Conservation (phyloP, 1,140 invertebrate genomes). For the Belonocnema kinseyi region DNA sequence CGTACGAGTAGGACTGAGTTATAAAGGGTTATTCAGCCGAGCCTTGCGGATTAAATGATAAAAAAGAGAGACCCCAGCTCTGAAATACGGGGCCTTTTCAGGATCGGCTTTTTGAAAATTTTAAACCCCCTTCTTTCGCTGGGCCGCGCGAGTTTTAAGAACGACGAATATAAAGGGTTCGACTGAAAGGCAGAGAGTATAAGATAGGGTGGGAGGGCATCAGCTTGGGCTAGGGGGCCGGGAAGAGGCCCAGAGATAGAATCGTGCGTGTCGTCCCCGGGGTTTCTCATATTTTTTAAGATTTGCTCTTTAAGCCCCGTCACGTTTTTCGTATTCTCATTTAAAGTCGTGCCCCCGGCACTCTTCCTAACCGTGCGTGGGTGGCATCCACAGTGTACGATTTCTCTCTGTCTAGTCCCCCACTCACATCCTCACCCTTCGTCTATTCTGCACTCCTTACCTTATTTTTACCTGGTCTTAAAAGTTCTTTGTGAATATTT, state of each 20-base stretch:
- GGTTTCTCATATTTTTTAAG: conserved; percentile 75
- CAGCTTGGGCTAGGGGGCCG: conserved; percentile 22
- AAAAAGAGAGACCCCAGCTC: conserved; percentile 62
- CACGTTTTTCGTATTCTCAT: conserved; percentile 69
- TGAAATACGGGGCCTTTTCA: conserved; percentile 74
- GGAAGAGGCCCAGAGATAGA: conserved; percentile 40
- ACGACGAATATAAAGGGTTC: conserved; percentile 69
- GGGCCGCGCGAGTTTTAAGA: conserved; percentile 69
- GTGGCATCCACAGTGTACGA: conserved; percentile 14
- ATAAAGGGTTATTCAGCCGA: conserved; percentile 74
- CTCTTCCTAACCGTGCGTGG: conserved; percentile 39
- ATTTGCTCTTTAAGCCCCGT: conserved; percentile 72
- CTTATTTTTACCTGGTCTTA: too few relatives aligned
- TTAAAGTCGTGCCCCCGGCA: conserved; percentile 53
- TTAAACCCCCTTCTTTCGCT: conserved; percentile 64
- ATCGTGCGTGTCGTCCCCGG: conserved; percentile 55
- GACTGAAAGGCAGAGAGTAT: conserved; percentile 61
- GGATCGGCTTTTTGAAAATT: conserved; percentile 73
- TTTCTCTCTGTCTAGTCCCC: conserved; percentile 35
- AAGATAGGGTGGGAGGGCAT: conserved; percentile 52
- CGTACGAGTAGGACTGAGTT: conserved; percentile 44
- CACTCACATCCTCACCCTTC: neutral
- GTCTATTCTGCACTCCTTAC: too few relatives aligned
- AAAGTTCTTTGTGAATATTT: too few relatives aligned
- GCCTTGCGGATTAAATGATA: conserved; percentile 74